Base-by-base conservation (phyloP, 2,113 vertebrate genomes). In the Dendrocopos noguchii region DNA sequence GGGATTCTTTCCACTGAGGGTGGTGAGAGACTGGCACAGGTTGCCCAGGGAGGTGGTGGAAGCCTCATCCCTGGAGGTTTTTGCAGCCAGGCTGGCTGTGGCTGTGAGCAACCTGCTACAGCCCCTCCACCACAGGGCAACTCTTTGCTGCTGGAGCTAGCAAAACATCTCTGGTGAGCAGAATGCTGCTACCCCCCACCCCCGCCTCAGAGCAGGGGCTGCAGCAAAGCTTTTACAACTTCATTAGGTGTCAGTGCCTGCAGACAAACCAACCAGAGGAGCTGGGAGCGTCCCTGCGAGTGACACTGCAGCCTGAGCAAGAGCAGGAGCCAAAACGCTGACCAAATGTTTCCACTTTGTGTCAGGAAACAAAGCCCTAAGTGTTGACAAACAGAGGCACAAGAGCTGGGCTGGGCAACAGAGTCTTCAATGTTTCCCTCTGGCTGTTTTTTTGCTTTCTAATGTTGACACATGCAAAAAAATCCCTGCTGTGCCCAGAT, bases 261-360 rank as follows among this genome's bases (percentile, higher is more conserved):
- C 56, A 64, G n/a, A 7, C 42, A 63, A 73, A 73, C 15, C 3
- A 2, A 21, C 31, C 8, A 21, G 57, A 68, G 74, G 16, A 60
- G 44, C 66, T 60, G 61, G 44, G 29, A 70, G 33, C 5, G 22
- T 61, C 80, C 44, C 1, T 27, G 12, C 61, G 47, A 84, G 31
- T 13, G 72, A 29, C 72, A 61, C n/a, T 7, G 46, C 33, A 65
- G 55, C 28, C 44, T 16, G 39, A 64, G 42, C 31, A 44, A 67
- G n/a, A 80, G 20, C 34, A 7, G 2, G 4, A 85, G 50, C 88
- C 68, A 93, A 75, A 89, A 21, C 68, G 42, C 65, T 77, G 88
- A 87, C 92, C 95, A 77, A 96, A 81, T 8, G 50, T 77, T 94
- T 86, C 84, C 59, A 34, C 36, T 82, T 80, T 8, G 36, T 78